phyloP scores from a whole-genome alignment of 2,113 vertebrate genomes.

The Antennarius striatus region DNA sequence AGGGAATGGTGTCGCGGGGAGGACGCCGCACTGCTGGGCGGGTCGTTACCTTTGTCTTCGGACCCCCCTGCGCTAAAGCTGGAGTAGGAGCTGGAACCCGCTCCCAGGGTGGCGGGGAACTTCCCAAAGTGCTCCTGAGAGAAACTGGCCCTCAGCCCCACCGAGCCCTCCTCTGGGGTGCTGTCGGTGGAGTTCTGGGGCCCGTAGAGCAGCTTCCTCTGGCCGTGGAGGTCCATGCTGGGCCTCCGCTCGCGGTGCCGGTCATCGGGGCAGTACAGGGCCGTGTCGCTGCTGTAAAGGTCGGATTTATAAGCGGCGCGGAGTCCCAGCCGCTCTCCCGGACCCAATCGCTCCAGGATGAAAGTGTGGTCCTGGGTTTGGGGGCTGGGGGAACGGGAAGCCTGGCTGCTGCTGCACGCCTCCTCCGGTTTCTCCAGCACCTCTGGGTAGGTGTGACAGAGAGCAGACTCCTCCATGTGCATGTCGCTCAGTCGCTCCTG shows the following conservation, averaged over 20 bases:
- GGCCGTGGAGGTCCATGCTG: slow-evolving; percentile 88
- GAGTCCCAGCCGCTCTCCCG: slow-evolving; percentile 79
- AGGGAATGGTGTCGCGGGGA: slow-evolving; percentile 89
- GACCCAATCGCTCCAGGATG: slow-evolving; percentile 77
- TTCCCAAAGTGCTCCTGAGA: slow-evolving; percentile 88
- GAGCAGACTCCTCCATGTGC: slow-evolving; percentile 87
- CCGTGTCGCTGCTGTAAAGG: slow-evolving; percentile 93
- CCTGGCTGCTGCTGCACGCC: slow-evolving; percentile 83
- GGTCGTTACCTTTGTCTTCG: slow-evolving; percentile 89
- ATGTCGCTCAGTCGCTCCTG: slow-evolving; percentile 89
- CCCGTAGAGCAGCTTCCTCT: slow-evolving; percentile 82
- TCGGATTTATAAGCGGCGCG: slow-evolving; percentile 87
- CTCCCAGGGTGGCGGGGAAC: slow-evolving; percentile 84
- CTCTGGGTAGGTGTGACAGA: slow-evolving; percentile 88
- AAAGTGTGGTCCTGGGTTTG: slow-evolving; percentile 78
- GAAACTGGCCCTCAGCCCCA: slow-evolving; percentile 84
- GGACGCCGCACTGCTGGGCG: slow-evolving; percentile 87
- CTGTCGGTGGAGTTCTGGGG: slow-evolving; percentile 94
- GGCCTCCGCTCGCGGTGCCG: slow-evolving; percentile 85
- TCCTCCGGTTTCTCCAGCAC: slow-evolving; percentile 91
- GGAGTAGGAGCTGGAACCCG: slow-evolving; percentile 93
- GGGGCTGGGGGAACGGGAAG: slow-evolving; percentile 86
- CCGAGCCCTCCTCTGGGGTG: slow-evolving; percentile 83
- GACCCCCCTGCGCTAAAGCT: slow-evolving; percentile 91
- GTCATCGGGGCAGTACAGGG: slow-evolving; percentile 93